A percentile compares a stretch with the other conserved stretches of the same genome.
phyloP scores from a whole-genome alignment of 1,140 invertebrate species.

The Leptinotarsa defecta region DNA sequence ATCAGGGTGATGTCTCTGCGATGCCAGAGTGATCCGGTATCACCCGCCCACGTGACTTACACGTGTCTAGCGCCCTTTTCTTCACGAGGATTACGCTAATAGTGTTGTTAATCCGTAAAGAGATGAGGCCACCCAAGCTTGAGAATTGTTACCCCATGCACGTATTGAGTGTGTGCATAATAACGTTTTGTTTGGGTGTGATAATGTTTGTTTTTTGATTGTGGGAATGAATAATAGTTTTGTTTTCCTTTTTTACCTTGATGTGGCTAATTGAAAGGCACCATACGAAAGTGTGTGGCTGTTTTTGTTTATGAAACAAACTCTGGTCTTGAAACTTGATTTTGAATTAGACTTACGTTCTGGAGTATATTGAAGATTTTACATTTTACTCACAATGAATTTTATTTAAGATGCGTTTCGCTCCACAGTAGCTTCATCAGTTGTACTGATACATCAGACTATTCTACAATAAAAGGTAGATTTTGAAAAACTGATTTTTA shows the following conservation, averaged over 20 bases:
- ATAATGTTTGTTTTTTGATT: constrained; percentile 6
- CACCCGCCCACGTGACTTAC: constrained; percentile 35
- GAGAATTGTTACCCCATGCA: constrained; percentile 27
- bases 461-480: too few relatives aligned
- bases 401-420: too few relatives aligned
- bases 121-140: constrained; percentile 40
- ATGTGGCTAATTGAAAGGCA: too few relatives aligned
- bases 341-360: too few relatives aligned
- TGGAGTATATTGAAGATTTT: too few relatives aligned
- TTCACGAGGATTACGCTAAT: constrained; percentile 41
- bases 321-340: too few relatives aligned
- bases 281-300: too few relatives aligned
- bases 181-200: constrained; percentile 2
- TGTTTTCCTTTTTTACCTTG: background rate
- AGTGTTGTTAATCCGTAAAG: constrained; percentile 44
- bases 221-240: background rate
- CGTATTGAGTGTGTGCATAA: background rate
- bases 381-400: too few relatives aligned
- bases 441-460: too few relatives aligned
- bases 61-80: constrained; percentile 16
- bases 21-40: constrained; percentile 20
- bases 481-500: too few relatives aligned
- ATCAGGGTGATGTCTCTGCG: constrained; percentile 27
- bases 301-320: too few relatives aligned
- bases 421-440: too few relatives aligned